Percentiles rank a stretch among this genome's conserved stretches.
Conservation (phyloP, 2,797 vertebrate species). For the Propithecus deckenii region DNA sequence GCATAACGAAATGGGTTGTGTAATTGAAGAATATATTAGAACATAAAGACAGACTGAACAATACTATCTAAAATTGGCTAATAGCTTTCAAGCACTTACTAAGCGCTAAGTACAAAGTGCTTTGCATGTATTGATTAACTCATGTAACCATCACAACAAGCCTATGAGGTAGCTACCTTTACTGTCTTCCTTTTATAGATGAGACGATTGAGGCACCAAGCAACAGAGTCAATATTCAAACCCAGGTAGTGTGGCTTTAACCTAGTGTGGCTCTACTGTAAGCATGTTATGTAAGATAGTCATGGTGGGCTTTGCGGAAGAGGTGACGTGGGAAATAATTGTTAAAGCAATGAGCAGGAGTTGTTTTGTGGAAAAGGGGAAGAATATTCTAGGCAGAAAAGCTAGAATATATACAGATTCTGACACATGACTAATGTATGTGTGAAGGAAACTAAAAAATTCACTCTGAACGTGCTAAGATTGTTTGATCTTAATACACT, state of each 20-base stretch:
- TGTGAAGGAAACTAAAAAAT: background rate
- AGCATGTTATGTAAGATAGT: background rate
- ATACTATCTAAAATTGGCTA: background rate
- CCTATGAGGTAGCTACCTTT: background rate
- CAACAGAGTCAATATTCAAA: background rate
- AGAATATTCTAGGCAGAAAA: background rate
- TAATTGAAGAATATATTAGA: background rate
- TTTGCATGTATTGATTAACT: slow-evolving; percentile 7
- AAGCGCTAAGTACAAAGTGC: background rate
- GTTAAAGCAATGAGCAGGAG: background rate
- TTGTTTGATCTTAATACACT: background rate
- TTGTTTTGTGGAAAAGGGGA: slow-evolving; percentile 30
- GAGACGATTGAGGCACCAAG: background rate
- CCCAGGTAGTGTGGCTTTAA: background rate
- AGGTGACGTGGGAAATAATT: background rate
- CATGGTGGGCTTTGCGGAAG: background rate
- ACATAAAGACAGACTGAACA: background rate
- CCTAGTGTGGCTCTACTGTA: background rate
- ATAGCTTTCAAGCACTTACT: background rate
- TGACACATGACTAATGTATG: background rate
- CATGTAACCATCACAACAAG: background rate
- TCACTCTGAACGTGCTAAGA: background rate
- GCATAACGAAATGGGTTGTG: background rate
- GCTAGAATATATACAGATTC: background rate
- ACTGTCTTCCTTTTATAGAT: background rate